Evolutionary conservation across 2,797 vertebrate species (phyloP), one percentile per base, ranked within the genome.

Genomic region (Lemur catta): DNA sequence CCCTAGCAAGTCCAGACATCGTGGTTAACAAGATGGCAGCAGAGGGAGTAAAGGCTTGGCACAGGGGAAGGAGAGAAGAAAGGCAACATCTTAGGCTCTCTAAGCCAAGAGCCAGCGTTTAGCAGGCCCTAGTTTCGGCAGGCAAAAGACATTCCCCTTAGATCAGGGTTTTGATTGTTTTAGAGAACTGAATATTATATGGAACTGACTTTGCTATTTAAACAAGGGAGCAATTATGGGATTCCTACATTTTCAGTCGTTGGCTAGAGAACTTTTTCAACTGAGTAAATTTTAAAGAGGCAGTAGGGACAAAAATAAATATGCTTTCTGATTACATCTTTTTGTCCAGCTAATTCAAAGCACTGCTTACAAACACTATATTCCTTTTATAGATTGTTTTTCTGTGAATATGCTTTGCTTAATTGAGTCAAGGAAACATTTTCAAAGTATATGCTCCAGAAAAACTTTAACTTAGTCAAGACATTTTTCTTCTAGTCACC

Each of bases 381-480:
- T n/a, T 78, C 20, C 55, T 65, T 59, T 50, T 74, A 69, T 3
- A 67, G 22, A 79, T 24, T 48, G 12, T 35, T 80, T 86, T 94
- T 71, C 69, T 84, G 30, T 93, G 48, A 72, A 33, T 93, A 59
- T 41, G 9, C 71, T 79, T 71, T 89, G 28, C 20, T 82, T 79
- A 78, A 67, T 74, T 94, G 61, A 75, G 26, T 55, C 12, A 35
- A 61, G 71, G 63, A 75, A 89, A 86, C 30, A 71, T 28, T 95
- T 91, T 59, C 30, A 79, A 95, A 65, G 38, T 38, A 10, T 18
- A 41, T 26, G 43, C 22, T 75, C 10, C 63, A 82, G 59, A 85
- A 91, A 92, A 94, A 33, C 41, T 85, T 93, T 30, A 65, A 84
- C 50, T 55, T 30, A 90, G 6, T 72, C 33, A 82, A 93, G 74